A percentile compares a stretch with the other conserved stretches of the same genome.
Conservation (phyloP, 2,113 vertebrate genomes). For the Sylvilagus bachmani region DNA sequence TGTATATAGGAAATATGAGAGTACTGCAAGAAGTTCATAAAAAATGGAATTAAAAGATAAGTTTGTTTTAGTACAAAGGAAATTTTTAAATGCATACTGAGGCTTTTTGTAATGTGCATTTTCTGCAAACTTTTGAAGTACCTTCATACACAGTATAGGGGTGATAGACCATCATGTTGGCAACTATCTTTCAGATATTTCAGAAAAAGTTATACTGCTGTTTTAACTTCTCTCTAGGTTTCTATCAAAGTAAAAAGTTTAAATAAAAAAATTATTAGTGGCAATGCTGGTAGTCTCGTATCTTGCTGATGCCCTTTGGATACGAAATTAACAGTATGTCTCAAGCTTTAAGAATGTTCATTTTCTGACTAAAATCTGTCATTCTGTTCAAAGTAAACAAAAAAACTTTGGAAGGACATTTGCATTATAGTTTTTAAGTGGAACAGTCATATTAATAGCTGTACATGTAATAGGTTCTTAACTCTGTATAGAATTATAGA, state of each 20-base stretch:
- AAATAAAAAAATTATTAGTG: background rate
- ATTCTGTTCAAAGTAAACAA: background rate
- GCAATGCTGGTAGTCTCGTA: background rate
- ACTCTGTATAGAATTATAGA: background rate
- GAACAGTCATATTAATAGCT: background rate
- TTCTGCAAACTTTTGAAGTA: too few species aligned
- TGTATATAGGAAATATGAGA: background rate
- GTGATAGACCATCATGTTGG: background rate
- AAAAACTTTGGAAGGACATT: background rate
- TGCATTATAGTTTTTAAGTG: background rate
- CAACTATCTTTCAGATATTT: background rate
- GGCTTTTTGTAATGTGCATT: too few species aligned
- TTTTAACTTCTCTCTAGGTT: background rate
- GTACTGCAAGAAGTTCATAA: too few species aligned
- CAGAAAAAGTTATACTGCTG: background rate
- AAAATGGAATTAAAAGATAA: too few species aligned
- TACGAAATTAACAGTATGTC: background rate
- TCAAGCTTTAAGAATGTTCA: background rate
- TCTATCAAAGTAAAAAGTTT: slow-evolving; percentile 42
- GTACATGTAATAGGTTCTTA: background rate
- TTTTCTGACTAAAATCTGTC: background rate
- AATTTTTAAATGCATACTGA: too few species aligned
- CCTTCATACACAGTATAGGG: background rate
- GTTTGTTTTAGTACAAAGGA: too few species aligned
- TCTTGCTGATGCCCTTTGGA: background rate